These are phyloP conservation scores for Drosophila neotestacea DNA, from an alignment of 2,888 invertebrate genomes.

Conservation along the genomic window DNA sequence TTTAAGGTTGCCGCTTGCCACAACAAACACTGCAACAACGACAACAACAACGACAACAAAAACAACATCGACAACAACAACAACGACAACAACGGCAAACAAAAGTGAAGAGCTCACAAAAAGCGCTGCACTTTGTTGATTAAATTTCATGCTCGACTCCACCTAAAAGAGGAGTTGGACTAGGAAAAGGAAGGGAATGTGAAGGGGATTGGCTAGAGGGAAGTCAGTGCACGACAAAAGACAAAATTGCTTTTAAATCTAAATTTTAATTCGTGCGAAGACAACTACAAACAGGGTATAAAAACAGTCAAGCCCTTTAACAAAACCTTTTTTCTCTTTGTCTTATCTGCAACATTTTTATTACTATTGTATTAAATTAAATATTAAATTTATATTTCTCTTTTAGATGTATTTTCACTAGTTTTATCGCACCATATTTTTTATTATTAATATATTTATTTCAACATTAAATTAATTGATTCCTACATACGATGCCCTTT, in stretches of 20 bases:
- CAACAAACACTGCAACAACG: constrained; percentile 38
- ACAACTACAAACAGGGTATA: constrained; percentile 23
- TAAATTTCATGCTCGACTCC: constrained; percentile 72
- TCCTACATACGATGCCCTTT: too few relatives aligned
- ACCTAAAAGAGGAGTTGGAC: constrained; percentile 25
- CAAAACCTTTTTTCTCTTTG: not conserved
- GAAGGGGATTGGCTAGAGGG: not conserved
- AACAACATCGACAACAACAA: constrained; percentile 8
- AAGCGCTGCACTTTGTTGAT: constrained; percentile 75
- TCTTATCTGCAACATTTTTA: not conserved
- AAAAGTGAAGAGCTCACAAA: constrained; percentile 49
- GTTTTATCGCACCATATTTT: too few relatives aligned
- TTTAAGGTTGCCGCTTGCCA: constrained; percentile 52
- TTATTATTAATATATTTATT: too few relatives aligned
- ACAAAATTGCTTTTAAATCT: constrained; percentile 55
- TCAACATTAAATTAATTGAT: too few relatives aligned
- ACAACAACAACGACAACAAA: constrained; percentile 29
- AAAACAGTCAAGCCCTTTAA: not conserved
- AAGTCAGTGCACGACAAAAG: constrained; percentile 18
- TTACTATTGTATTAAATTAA: not conserved
- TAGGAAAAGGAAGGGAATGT: not conserved
- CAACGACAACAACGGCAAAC: constrained; percentile 20
- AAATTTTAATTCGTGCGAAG: constrained; percentile 57
- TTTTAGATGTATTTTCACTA: too few relatives aligned
- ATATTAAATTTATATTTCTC: not conserved